These are phyloP conservation scores for Athrips mouffetella DNA, from an alignment of 2,888 invertebrate species.

Conservation along the genomic window DNA sequence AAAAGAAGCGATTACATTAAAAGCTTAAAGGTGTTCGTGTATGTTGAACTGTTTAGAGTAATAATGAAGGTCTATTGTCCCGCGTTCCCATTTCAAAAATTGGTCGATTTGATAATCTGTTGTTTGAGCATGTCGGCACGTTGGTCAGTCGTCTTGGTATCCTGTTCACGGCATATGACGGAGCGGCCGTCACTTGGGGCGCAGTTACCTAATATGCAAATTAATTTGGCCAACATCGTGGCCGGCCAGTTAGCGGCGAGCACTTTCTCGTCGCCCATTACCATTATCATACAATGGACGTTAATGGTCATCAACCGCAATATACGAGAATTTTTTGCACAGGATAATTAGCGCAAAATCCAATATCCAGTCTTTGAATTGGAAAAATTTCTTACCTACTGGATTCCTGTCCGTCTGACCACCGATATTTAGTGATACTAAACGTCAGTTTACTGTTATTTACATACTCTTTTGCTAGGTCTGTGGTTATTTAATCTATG, in stretches of 20 bases:
- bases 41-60: neutral
- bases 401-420: slow-evolving; percentile 1
- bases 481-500: too few species aligned
- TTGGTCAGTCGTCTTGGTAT: neutral
- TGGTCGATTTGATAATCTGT: slow-evolving; percentile 1
- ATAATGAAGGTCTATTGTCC: neutral
- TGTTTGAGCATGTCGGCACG: neutral
- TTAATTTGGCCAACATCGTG: slow-evolving; percentile 56
- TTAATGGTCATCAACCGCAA: slow-evolving; percentile 40
- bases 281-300: slow-evolving; percentile 64
- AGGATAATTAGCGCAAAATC: neutral
- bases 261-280: slow-evolving; percentile 57
- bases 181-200: slow-evolving; percentile 2
- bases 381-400: slow-evolving; percentile 5
- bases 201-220: slow-evolving; percentile 62
- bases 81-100: neutral
- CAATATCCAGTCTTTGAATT: neutral
- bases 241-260: slow-evolving; percentile 52
- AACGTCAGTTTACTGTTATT: too few species aligned
- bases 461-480: too few species aligned
- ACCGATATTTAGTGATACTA: slow-evolving; percentile 1
- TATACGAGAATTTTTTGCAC: slow-evolving; percentile 25
- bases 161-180: slow-evolving; percentile 12
- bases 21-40: neutral
- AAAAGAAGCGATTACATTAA: slow-evolving; percentile 8